phyloP scores from a whole-genome alignment of 2,888 invertebrate genomes.

The Drosophila phalerata region DNA sequence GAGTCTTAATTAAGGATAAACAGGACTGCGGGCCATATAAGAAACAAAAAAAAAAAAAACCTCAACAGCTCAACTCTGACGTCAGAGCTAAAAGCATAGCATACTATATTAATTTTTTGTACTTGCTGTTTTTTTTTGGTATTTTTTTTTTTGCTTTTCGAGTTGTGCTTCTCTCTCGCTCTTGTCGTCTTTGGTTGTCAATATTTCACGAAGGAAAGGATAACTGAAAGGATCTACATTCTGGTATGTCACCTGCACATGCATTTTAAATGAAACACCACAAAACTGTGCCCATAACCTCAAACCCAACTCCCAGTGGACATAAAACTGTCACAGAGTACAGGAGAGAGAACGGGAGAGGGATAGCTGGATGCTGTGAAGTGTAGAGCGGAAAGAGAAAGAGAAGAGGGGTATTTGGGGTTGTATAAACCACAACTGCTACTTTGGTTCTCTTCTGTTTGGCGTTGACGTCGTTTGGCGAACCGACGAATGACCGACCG shows the following conservation, averaged over 20 bases:
- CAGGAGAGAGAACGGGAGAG: background rate
- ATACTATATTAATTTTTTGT: constrained; percentile 2
- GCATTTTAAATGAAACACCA: constrained; percentile 45
- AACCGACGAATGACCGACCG: constrained; percentile 54
- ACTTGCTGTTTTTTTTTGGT: too few species aligned
- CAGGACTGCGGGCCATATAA: background rate
- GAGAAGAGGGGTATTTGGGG: background rate
- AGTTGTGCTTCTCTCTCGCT: background rate
- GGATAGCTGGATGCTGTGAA: background rate
- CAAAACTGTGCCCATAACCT: constrained; percentile 23
- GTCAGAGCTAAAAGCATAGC: constrained; percentile 28
- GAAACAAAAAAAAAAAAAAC: background rate
- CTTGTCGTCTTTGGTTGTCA: constrained; percentile 29
- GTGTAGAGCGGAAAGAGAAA: background rate
- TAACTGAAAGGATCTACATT: constrained; percentile 26
- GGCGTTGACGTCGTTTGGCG: constrained; percentile 48
- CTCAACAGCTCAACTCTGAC: background rate
- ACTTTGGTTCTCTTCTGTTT: constrained; percentile 44
- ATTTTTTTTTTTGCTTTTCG: background rate
- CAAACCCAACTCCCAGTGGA: constrained; percentile 27
- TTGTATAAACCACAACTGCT: constrained; percentile 38
- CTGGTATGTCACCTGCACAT: constrained; percentile 31
- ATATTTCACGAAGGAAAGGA: constrained; percentile 34
- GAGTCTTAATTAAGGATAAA: constrained; percentile 34
- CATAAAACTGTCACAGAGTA: constrained; percentile 14